Evolutionary conservation across 2,888 invertebrate genomes (phyloP).

Genomic region (Mesorhabditis belari): DNA sequence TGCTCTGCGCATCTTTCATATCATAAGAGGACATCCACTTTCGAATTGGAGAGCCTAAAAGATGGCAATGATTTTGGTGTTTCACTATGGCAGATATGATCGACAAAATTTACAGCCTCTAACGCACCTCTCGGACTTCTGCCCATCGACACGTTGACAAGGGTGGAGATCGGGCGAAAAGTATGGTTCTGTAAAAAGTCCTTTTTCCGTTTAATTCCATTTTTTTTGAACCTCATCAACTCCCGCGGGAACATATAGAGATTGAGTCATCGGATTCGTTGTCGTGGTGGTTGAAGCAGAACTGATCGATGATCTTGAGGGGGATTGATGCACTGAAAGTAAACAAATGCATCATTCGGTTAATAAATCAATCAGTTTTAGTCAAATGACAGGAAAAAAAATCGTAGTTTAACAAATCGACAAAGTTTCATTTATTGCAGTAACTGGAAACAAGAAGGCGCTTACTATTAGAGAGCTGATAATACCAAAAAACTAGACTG

Average conservation of each 20-base stretch:
- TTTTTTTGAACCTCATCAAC: too few relatives aligned
- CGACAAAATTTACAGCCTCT: neutral
- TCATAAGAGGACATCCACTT: slow-evolving; percentile 34
- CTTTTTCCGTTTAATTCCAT: too few relatives aligned
- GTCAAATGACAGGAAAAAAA: too few relatives aligned
- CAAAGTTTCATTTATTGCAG: too few relatives aligned
- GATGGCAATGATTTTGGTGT: neutral
- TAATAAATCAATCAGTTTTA: too few relatives aligned
- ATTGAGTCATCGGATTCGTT: neutral
- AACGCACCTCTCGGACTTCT: neutral
- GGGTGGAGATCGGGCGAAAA: neutral
- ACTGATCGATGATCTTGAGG: neutral
- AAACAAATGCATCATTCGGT: too few relatives aligned
- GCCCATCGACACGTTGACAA: neutral
- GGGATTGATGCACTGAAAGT: too few relatives aligned
- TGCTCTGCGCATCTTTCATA: slow-evolving; percentile 15
- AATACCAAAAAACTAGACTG: too few relatives aligned
- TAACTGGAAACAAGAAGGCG: too few relatives aligned
- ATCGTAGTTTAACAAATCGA: too few relatives aligned
- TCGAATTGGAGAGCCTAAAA: slow-evolving; percentile 25
- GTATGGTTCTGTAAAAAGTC: neutral
- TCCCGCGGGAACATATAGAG: neutral
- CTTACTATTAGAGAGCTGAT: too few relatives aligned
- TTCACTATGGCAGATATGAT: neutral
- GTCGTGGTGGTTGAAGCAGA: neutral